phyloP scores from a whole-genome alignment of 64 coral and sea anemone species.

The Astreopora myriophthalma region DNA sequence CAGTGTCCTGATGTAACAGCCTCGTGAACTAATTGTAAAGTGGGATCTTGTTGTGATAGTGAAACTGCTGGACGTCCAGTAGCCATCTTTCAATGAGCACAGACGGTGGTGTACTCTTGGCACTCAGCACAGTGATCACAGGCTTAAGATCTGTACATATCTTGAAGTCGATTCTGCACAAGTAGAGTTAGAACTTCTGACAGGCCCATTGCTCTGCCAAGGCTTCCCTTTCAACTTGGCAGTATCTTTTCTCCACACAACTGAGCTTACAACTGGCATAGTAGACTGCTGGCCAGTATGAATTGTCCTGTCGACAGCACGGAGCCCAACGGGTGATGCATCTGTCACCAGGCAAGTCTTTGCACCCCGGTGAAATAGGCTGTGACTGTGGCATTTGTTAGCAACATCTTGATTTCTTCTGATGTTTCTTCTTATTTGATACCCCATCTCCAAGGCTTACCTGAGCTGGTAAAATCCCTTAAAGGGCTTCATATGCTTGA shows the following conservation, averaged over 20 bases:
- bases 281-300: too few species aligned
- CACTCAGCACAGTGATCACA: not conserved
- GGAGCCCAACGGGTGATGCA: not conserved
- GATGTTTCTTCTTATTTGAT: too few species aligned
- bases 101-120: conserved; percentile 2
- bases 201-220: conserved; percentile 27
- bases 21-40: not conserved
- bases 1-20: not conserved
- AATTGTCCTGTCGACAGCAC: too few species aligned
- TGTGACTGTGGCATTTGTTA: conserved; percentile 40
- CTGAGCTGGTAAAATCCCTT: too few species aligned
- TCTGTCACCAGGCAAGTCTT: not conserved
- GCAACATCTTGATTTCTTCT: not conserved
- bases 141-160: conserved; percentile 10
- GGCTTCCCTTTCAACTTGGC: conserved; percentile 28
- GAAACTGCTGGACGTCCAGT: conserved; percentile 14
- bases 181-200: conserved; percentile 17
- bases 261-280: conserved; percentile 31
- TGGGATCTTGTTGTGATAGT: too few species aligned
- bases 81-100: conserved; percentile 2
- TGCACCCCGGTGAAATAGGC: conserved; percentile 36
- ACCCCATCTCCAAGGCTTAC: too few species aligned
- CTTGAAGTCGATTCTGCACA: conserved; percentile 26
- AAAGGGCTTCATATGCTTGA: too few species aligned
- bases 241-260: conserved; percentile 12